Evolutionary conservation across 1,140 invertebrate genomes (phyloP).

Genomic region (Carposina sasakii): DNA sequence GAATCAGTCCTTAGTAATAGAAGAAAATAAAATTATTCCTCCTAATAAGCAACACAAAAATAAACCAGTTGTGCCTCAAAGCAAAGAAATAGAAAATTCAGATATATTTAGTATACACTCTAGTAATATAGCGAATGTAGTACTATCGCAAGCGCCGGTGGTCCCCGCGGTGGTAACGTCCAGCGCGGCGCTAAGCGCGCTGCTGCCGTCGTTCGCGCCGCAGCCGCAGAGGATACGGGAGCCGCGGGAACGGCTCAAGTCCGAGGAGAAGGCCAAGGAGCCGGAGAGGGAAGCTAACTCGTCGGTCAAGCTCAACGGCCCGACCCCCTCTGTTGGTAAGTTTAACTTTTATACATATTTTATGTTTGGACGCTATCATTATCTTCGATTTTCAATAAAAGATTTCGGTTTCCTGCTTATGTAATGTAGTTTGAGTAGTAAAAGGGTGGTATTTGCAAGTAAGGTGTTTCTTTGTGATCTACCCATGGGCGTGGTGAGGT

Average conservation of each 20-base stretch:
- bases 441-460: no score
- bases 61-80: slow-evolving; percentile 51
- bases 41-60: slow-evolving; percentile 45
- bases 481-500: no score
- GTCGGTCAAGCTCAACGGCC: slow-evolving; percentile 37
- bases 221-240: slow-evolving; percentile 45
- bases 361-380: no score
- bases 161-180: background rate
- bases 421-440: no score
- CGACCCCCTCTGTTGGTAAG: slow-evolving; percentile 27
- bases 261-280: slow-evolving; percentile 40
- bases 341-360: slow-evolving; percentile 17
- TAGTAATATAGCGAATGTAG: slow-evolving; percentile 4
- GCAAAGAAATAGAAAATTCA: slow-evolving; percentile 32
- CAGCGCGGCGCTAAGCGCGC: background rate
- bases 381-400: no score
- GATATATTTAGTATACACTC: slow-evolving; percentile 19
- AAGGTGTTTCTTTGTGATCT: no score
- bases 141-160: background rate
- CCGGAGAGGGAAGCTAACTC: slow-evolving; percentile 15
- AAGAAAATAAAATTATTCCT: slow-evolving; percentile 44
- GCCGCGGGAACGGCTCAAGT: slow-evolving; percentile 34
- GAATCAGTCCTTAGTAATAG: slow-evolving; percentile 41
- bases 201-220: slow-evolving; percentile 20
- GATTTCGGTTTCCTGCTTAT: no score